Evolutionary conservation across 2,797 vertebrate species (phyloP).

Genomic region (Sarcoramphus papa): DNA sequence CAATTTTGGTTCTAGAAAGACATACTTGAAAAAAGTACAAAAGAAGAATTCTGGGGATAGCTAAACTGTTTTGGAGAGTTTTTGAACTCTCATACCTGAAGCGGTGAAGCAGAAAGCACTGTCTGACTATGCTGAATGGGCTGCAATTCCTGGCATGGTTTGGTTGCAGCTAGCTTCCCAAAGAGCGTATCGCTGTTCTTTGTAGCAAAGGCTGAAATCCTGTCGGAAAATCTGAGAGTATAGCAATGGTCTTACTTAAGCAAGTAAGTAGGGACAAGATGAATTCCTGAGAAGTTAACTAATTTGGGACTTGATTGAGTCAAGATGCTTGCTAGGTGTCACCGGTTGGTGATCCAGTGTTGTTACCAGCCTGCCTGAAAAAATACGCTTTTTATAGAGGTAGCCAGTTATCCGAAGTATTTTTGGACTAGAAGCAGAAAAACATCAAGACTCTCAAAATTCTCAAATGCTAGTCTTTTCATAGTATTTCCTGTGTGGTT

Average conservation of each 20-base stretch:
- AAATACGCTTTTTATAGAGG: background rate
- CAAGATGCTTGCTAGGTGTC: background rate
- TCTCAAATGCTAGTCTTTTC: background rate
- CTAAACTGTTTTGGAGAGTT: background rate
- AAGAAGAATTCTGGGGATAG: background rate
- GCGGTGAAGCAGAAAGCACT: background rate
- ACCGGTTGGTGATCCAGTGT: background rate
- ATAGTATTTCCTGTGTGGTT: background rate
- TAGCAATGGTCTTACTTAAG: background rate
- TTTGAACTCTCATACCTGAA: background rate
- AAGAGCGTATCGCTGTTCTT: fast-evolving
- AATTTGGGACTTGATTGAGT: background rate
- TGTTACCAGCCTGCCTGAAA: background rate
- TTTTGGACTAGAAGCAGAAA: background rate
- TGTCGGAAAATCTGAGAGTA: background rate
- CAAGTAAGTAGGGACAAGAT: too few relatives aligned
- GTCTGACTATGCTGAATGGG: background rate
- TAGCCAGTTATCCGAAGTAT: background rate
- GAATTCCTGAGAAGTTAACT: background rate
- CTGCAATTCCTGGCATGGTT: background rate
- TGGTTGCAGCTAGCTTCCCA: background rate
- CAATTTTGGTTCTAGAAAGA: background rate
- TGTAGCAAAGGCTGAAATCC: background rate
- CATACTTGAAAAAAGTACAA: background rate
- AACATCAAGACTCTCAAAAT: background rate